phyloP scores from a whole-genome alignment of 1,140 invertebrate genomes.

The Musca vetustissima region DNA sequence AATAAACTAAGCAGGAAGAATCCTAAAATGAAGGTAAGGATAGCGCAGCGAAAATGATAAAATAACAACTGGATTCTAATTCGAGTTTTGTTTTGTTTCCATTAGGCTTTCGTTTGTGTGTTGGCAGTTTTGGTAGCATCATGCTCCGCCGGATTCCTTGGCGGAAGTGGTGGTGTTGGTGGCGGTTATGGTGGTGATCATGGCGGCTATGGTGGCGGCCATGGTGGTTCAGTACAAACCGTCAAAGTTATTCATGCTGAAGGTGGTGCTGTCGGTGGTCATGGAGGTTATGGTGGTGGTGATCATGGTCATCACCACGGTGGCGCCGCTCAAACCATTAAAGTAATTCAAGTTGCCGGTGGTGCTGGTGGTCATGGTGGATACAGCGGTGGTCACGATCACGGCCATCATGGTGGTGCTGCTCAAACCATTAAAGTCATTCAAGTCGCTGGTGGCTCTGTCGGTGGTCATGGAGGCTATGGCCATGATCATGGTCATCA shows the following conservation, averaged over 20 bases:
- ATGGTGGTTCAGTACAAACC: slow-evolving; percentile 35
- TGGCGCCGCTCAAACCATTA: slow-evolving; percentile 34
- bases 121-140: slow-evolving; percentile 44
- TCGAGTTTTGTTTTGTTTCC: neutral
- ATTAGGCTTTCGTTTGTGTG: slow-evolving; percentile 49
- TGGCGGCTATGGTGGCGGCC: slow-evolving; percentile 15
- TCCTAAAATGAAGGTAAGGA: slow-evolving; percentile 19
- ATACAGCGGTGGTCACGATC: slow-evolving; percentile 8
- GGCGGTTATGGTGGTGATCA: slow-evolving; percentile 26
- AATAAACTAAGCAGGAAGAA: slow-evolving; percentile 21
- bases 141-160: slow-evolving; percentile 44
- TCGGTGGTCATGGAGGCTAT: slow-evolving; percentile 29
- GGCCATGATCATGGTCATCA: slow-evolving; percentile 26
- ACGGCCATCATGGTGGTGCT: slow-evolving; percentile 23
- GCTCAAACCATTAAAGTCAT: slow-evolving; percentile 29
- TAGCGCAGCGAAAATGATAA: slow-evolving; percentile 32
- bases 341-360: slow-evolving; percentile 38
- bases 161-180: slow-evolving; percentile 30
- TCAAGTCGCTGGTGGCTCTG: slow-evolving; percentile 25
- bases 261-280: slow-evolving; percentile 29
- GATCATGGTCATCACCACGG: slow-evolving; percentile 28
- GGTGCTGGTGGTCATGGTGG: slow-evolving; percentile 29
- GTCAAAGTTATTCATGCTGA: slow-evolving; percentile 39
- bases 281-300: slow-evolving; percentile 32
- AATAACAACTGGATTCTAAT: slow-evolving; percentile 32